These are phyloP conservation scores for Acanthochromis polyacanthus DNA, from an alignment of 2,113 vertebrate genomes.

Conservation along the genomic window DNA sequence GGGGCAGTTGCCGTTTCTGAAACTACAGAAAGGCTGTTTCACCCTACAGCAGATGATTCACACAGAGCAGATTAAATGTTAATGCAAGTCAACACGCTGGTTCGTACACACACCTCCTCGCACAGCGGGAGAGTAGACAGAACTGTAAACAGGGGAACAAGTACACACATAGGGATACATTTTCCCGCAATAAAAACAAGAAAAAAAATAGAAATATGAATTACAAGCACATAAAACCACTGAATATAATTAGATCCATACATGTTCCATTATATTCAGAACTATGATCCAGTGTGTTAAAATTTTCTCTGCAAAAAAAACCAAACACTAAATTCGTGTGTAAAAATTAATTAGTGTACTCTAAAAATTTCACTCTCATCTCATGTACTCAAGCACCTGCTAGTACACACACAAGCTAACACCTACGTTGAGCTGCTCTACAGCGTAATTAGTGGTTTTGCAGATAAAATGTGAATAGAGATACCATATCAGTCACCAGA, in stretches of 20 bases:
- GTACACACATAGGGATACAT: background rate
- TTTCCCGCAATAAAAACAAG: too few relatives aligned
- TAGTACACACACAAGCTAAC: background rate
- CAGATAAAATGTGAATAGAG: conserved; percentile 15
- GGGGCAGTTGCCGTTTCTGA: conserved; percentile 4
- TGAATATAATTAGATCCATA: too few relatives aligned
- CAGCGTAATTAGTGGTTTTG: conserved; percentile 10
- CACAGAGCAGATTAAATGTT: conserved; percentile 1
- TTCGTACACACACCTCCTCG: background rate
- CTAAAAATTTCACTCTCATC: background rate
- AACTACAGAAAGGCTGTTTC: background rate
- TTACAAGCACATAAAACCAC: too few relatives aligned
- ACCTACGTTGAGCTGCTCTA: background rate
- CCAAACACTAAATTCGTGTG: too few relatives aligned
- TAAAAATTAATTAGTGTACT: too few relatives aligned
- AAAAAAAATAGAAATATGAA: too few relatives aligned
- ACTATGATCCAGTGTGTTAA: too few relatives aligned
- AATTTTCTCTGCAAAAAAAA: too few relatives aligned
- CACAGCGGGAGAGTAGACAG: background rate
- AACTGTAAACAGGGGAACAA: conserved; percentile 19
- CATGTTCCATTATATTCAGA: too few relatives aligned
- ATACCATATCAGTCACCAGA: conserved; percentile 9
- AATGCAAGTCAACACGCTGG: conserved; percentile 18
- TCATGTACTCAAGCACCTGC: background rate
- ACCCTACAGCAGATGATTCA: conserved; percentile 4